phyloP scores from a whole-genome alignment of 92 coral and sea anemone genomes.

The Parazoanthus swiftii region DNA sequence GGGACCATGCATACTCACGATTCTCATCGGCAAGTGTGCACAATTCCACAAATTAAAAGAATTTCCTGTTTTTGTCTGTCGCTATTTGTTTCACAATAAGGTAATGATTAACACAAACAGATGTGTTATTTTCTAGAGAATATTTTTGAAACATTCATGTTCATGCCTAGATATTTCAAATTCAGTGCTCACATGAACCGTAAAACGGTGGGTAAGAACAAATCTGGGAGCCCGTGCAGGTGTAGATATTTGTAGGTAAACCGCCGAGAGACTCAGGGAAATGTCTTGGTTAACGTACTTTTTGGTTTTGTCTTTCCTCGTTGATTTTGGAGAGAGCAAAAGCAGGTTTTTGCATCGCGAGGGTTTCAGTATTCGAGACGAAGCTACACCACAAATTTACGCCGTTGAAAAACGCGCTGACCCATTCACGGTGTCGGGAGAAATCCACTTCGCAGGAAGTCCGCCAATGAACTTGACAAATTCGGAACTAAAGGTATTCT shows the following conservation, averaged over 20 bases:
- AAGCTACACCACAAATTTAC: conserved; percentile 5
- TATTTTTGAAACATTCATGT: background rate
- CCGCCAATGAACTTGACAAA: conserved; percentile 58
- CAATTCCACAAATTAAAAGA: background rate
- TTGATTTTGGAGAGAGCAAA: background rate
- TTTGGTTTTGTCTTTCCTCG: background rate
- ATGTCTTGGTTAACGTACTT: background rate
- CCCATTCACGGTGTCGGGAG: conserved; percentile 51
- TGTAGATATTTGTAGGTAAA: background rate
- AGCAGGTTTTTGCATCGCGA: conserved; percentile 25
- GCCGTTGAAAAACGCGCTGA: conserved; percentile 20
- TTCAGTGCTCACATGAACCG: background rate
- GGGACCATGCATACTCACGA: background rate
- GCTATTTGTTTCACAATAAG: background rate
- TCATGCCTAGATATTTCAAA: background rate
- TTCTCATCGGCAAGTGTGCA: background rate
- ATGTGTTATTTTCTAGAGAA: background rate
- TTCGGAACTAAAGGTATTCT: conserved; percentile 68
- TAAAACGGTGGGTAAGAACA: background rate
- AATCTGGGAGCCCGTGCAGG: background rate
- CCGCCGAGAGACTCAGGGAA: background rate
- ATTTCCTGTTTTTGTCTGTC: background rate
- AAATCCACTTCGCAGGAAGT: conserved; percentile 46
- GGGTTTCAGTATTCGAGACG: conserved; percentile 38
- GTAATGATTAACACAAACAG: background rate